These are phyloP conservation scores for Heliothis subflexa DNA, from an alignment of 1,140 invertebrate genomes.

Conservation along the genomic window DNA sequence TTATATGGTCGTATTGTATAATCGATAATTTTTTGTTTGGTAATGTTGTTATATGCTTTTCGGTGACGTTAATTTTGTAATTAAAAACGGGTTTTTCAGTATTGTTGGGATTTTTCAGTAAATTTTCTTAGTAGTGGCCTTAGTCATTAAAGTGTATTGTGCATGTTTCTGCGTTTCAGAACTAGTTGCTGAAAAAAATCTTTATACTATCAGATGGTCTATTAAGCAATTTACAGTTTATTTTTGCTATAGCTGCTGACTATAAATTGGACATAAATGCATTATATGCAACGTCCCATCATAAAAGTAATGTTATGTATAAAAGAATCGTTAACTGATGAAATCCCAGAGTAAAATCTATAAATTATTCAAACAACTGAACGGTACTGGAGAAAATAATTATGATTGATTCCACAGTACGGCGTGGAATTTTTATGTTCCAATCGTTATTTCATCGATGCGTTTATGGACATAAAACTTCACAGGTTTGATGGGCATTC, in stretches of 20 bases:
- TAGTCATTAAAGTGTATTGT: too few relatives aligned
- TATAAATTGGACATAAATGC: too few relatives aligned
- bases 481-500: not conserved
- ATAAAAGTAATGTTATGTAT: too few relatives aligned
- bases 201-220: too few relatives aligned
- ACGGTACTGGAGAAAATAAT: constrained; percentile 2
- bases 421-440: not conserved
- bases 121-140: too few relatives aligned
- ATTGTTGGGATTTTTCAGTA: too few relatives aligned
- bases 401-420: not conserved
- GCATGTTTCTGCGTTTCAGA: too few relatives aligned
- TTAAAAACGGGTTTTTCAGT: too few relatives aligned
- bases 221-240: too few relatives aligned
- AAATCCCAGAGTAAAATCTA: not conserved
- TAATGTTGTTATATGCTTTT: not conserved
- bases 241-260: too few relatives aligned
- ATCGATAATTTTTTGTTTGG: not conserved
- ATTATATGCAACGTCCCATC: too few relatives aligned
- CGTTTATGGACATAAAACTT: not conserved
- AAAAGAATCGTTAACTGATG: not conserved
- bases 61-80: not conserved
- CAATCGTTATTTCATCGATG: constrained; percentile 16
- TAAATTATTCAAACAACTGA: constrained; percentile 2
- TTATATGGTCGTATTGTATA: constrained; percentile 13
- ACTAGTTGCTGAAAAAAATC: too few relatives aligned